Percentiles rank a stretch among this genome's conserved stretches.
Conservation (phyloP, 2,113 vertebrate species). For the Trichomycterus rosablanca region DNA sequence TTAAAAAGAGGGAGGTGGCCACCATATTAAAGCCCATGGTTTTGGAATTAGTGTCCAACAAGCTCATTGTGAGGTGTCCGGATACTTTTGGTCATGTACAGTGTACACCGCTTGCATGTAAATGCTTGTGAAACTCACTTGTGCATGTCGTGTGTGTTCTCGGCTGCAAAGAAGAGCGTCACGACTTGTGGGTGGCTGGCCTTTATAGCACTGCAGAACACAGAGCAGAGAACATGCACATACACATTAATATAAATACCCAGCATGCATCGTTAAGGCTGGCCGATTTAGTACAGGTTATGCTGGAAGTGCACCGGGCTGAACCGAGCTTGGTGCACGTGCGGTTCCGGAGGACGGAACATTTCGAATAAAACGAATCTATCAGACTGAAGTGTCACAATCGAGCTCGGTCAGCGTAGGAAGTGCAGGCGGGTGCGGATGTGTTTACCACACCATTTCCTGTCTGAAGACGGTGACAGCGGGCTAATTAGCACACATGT, state of each 20-base stretch:
- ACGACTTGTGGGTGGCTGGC: conserved; percentile 76
- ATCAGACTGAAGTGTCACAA: background rate
- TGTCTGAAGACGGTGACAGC: conserved; percentile 18
- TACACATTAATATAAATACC: background rate
- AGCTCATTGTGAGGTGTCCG: no score
- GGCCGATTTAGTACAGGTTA: no score
- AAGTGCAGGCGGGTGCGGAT: conserved; percentile 4
- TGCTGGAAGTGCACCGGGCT: no score
- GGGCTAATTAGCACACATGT: conserved; percentile 23
- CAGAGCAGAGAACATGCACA: background rate
- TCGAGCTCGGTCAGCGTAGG: background rate
- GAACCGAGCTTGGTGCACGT: no score
- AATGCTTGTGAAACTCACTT: conserved; percentile 82
- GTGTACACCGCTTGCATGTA: no score
- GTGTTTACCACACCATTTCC: conserved; percentile 35
- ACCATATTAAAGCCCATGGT: no score
- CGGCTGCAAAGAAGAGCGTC: conserved; percentile 81
- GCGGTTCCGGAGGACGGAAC: no score
- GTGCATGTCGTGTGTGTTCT: conserved; percentile 77
- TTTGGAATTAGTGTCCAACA: no score
- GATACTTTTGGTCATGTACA: background rate
- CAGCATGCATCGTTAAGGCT: conserved; percentile 1
- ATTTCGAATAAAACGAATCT: no score
- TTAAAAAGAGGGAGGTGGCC: no score
- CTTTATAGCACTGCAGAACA: conserved; percentile 73